Percentiles rank a stretch among this genome's conserved stretches.
phyloP scores from a whole-genome alignment of 2,888 invertebrate species.

The Aspidiotus rigidus region DNA sequence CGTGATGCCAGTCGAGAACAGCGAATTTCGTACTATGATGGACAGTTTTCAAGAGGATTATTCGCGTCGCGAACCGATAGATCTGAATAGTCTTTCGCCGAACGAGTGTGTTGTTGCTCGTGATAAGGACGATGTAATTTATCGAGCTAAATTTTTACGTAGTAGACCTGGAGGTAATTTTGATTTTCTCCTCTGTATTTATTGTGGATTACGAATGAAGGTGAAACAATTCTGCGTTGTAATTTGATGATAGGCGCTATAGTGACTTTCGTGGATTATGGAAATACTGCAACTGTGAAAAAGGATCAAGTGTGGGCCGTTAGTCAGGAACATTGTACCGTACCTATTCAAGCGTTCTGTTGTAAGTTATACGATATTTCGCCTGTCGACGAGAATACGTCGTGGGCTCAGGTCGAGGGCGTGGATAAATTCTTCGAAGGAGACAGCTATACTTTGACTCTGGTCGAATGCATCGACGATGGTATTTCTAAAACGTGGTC shows the following conservation, averaged over 20 bases:
- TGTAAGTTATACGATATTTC: conserved; percentile 56
- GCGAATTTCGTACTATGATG: conserved; percentile 59
- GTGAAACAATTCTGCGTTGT: neutral
- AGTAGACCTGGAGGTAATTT: conserved; percentile 20
- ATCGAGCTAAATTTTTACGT: conserved; percentile 55
- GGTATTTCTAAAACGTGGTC: conserved; percentile 42
- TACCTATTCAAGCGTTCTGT: conserved; percentile 61
- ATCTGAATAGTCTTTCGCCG: conserved; percentile 45
- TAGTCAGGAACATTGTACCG: conserved; percentile 55
- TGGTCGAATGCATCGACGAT: conserved; percentile 47
- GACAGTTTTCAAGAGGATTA: conserved; percentile 60
- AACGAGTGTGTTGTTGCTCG: conserved; percentile 60
- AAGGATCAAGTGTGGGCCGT: conserved; percentile 40
- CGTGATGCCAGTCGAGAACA: conserved; percentile 48
- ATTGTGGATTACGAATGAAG: neutral
- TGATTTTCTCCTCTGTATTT: neutral
- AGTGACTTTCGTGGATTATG: conserved; percentile 67
- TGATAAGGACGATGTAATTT: conserved; percentile 60
- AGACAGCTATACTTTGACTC: conserved; percentile 52
- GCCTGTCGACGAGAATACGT: conserved; percentile 47
- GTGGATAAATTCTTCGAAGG: conserved; percentile 55
- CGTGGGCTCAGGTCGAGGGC: conserved; percentile 50
- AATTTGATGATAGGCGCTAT: conserved; percentile 31
- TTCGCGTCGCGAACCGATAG: conserved; percentile 44
- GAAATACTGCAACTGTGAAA: conserved; percentile 56